phyloP scores from a whole-genome alignment of 1,140 invertebrate species.

The Nautilus pompilius region DNA sequence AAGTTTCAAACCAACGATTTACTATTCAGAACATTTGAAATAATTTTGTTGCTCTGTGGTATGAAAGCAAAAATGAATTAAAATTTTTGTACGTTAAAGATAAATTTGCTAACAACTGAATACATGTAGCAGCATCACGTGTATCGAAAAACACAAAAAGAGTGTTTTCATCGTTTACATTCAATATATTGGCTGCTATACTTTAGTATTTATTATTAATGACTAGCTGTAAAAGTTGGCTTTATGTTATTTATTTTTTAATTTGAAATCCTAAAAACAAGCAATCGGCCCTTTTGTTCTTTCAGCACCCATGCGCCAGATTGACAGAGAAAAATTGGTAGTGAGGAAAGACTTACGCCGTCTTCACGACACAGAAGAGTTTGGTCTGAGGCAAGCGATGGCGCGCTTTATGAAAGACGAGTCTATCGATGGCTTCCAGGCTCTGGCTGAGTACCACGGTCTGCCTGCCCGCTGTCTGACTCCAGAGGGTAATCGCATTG shows the following conservation, averaged over 20 bases:
- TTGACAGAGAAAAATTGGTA: not conserved
- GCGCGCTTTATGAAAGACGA: constrained; percentile 10
- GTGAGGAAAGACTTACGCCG: constrained; percentile 16
- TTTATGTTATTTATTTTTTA: not conserved
- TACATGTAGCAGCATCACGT: too few relatives aligned
- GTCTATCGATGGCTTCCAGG: constrained; percentile 4
- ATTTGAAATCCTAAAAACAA: not conserved
- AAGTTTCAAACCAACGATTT: not conserved
- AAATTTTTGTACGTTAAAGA: not conserved
- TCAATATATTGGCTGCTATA: not conserved
- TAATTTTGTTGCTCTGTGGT: not conserved
- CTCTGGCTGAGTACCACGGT: constrained; percentile 1
- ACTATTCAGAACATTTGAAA: not conserved
- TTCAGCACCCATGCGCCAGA: not conserved
- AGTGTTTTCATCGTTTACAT: too few relatives aligned
- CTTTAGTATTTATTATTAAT: not conserved
- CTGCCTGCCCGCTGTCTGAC: constrained; percentile 2
- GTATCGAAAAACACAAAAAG: too few relatives aligned
- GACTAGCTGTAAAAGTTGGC: not conserved
- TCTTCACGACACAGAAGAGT: constrained; percentile 14
- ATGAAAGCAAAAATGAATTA: not conserved
- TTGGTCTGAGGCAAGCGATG: constrained; percentile 15
- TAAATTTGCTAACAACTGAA: not conserved
- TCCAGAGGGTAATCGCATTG: constrained; percentile 1
- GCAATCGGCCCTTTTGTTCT: not conserved